Evolutionary conservation across 2,797 vertebrate genomes (phyloP).

Genomic region (Falco cherrug): DNA sequence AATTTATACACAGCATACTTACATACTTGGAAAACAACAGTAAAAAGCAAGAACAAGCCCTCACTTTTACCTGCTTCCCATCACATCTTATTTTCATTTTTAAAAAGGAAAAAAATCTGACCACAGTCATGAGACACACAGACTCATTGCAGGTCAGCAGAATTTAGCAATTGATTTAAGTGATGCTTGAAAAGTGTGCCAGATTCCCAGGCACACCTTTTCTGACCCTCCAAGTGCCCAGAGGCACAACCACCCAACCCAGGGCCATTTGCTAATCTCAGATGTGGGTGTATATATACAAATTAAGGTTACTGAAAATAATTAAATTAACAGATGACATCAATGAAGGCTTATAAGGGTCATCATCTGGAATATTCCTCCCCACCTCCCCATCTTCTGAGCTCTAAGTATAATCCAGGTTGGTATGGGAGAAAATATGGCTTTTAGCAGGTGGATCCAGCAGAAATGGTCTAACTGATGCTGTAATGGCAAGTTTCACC

Average conservation of each 20-base stretch:
- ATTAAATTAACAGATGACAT: not conserved
- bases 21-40: not conserved
- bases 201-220: not conserved
- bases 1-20: not conserved
- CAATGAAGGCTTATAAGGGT: not conserved
- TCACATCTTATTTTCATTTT: not conserved
- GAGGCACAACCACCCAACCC: not conserved
- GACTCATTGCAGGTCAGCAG: not conserved
- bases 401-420: not conserved
- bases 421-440: rapidly evolving
- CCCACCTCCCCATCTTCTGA: not conserved
- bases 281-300: not conserved
- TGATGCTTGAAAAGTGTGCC: not conserved
- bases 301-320: not conserved
- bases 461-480: not conserved
- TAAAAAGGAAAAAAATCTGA: not conserved
- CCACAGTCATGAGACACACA: rapidly evolving
- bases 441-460: not conserved
- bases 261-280: not conserved
- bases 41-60: not conserved
- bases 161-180: not conserved
- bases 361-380: not conserved
- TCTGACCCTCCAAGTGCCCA: not conserved
- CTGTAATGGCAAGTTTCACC: not conserved
- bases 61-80: not conserved